Base-by-base conservation (phyloP, 1,140 invertebrate species). In the Aphelinus certus region DNA sequence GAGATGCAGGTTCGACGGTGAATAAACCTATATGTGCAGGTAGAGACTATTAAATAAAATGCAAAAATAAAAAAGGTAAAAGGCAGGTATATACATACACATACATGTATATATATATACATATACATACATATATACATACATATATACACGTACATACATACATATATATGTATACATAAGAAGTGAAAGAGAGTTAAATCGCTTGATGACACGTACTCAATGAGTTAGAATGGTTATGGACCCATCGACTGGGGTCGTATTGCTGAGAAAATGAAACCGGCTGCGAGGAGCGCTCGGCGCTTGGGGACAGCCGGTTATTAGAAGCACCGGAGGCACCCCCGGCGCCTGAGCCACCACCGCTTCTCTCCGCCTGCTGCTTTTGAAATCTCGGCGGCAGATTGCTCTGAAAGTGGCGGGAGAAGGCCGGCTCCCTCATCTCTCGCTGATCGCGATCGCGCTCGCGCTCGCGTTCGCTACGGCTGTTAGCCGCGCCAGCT, bases 351-450 rank as follows among this genome's bases (percentile, higher is more conserved):
- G 69, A 48, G 49, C 70, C 71, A 43, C 48, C 71, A 86, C 80
- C 83, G 83, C 79, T 87, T 87, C 82, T 87, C 80, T 89, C 77
- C 68, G 80, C 85, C 79, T 93, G 92, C 79, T 95, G 94, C 80
- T 93, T 95, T 82, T 94, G 92, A 86, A 97, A 96, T 58, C 95
- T 89, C 55, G 95, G 95, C 51, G 95, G 95, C 77, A 97, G 89
- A 87, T 95, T 94, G 62, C 89, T 91, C 84, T 94, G 92, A 84
- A 94, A 95, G 63, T 91, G 91, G 79, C 92, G 91, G 7, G 92
- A 92, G 80, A 92, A 94, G 7, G 88, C 90, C 1, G 89, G 83
- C 47, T 86, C 84, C 7, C 88, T 85, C 58, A 84, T 81, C 73
- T 87, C 85, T 85, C 81, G 78, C 71, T 83, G 82, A 75, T 87